Conservation (phyloP, 2,888 invertebrate genomes). For the Drosophila nigricruria region DNA sequence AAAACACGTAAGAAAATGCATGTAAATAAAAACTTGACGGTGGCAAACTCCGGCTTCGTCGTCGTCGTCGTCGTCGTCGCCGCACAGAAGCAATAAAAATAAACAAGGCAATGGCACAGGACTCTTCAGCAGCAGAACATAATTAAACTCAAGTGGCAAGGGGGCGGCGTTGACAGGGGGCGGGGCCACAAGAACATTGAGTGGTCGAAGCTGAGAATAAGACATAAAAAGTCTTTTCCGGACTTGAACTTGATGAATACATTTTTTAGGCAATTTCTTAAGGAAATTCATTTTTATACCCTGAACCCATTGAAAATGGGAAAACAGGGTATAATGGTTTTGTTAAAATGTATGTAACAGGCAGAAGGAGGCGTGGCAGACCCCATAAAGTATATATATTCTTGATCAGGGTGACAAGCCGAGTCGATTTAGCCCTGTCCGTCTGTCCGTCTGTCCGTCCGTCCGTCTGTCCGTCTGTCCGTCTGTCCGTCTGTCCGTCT, state of each 20-base stretch:
- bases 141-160: slow-evolving; percentile 72
- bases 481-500: no score
- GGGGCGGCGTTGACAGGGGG: background rate
- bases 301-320: no score
- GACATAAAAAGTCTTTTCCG: slow-evolving; percentile 1
- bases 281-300: background rate
- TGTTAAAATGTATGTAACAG: no score
- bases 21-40: slow-evolving; percentile 70
- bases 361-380: no score
- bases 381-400: no score
- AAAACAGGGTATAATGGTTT: no score
- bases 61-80: slow-evolving; percentile 8
- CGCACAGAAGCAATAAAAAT: slow-evolving; percentile 72
- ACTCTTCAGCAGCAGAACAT: slow-evolving; percentile 67
- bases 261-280: slow-evolving; percentile 8
- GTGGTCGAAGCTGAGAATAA: slow-evolving; percentile 2
- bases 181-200: background rate
- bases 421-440: no score
- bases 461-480: no score
- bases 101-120: slow-evolving; percentile 76
- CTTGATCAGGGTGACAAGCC: no score
- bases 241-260: slow-evolving; percentile 8
- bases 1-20: slow-evolving; percentile 40
- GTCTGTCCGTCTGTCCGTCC: no score
- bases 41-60: slow-evolving; percentile 9